Base-by-base conservation (phyloP, 2,113 vertebrate species). In the Passer montanus region DNA sequence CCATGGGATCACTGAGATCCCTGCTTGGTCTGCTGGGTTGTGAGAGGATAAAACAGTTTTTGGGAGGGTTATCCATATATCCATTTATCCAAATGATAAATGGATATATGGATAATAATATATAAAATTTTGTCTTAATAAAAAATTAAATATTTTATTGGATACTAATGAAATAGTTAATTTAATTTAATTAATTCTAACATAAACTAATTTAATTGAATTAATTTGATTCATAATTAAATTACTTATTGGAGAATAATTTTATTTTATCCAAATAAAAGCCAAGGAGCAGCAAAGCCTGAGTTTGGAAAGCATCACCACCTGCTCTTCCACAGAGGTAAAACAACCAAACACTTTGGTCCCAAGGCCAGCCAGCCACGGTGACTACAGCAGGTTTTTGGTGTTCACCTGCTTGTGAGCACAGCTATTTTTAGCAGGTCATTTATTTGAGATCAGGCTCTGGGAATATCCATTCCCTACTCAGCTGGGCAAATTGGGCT, bases 391-490 rank as follows among this genome's bases (percentile, higher is more conserved):
- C 35, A 55, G 63, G 59, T 39, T 92, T 58, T 18, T 43, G 41
- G 21, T 49, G 37, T 30, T 55, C 84, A 58, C 74, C 70, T 73
- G 46, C 88, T 80, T 2, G 7, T 74, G 35, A 55, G 30, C 47
- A 58, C 4, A 70, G 66, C 72, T 90, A 69, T 52, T 93, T 95
- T 90, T 73, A 90, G 79, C 3, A 64, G 78, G 90, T 76, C 73
- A 82, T 94, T 95, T 84, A 37, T 67, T 81, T 66, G 70, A 80
- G 77, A 84, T 52, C 76, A 73, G 53, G 85, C 69, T 78, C 84
- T 89, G 73, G 77, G 66, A 91, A 77, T 59, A 91, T 83, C 78
- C 9, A 7, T 90, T 77, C 82, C 93, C 84, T 49, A 15, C 39
- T 83, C 84, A 82, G 82, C 58, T 70, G 77, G 85, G 87, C 35